phyloP scores from a whole-genome alignment of 35 echinoderm and acorn worm species.

The Acanthaster planci region DNA sequence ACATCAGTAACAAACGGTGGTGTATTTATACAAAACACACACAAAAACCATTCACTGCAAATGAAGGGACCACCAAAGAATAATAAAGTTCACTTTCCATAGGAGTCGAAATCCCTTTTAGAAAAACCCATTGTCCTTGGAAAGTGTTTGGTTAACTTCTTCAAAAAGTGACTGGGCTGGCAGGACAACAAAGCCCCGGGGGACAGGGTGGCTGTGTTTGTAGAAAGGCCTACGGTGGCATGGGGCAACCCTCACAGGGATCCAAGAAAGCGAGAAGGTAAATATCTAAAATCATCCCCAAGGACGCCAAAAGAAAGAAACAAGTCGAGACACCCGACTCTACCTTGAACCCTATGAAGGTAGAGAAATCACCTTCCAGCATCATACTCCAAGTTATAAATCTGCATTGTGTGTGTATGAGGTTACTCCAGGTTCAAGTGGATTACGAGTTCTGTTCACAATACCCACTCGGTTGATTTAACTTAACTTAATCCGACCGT shows the following conservation, averaged over 20 bases:
- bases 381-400: too few relatives aligned
- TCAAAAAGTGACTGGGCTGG: not conserved
- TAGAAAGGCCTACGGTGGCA: not conserved
- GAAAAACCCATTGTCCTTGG: conserved; percentile 7
- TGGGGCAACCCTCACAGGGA: not conserved
- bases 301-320: not conserved
- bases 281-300: not conserved
- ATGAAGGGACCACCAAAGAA: not conserved
- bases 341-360: too few relatives aligned
- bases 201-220: conserved; percentile 4
- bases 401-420: too few relatives aligned
- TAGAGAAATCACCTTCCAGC: too few relatives aligned
- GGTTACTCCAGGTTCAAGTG: too few relatives aligned
- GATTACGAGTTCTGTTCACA: too few relatives aligned
- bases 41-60: not conserved
- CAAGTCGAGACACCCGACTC: too few relatives aligned
- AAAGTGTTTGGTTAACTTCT: conserved; percentile 24
- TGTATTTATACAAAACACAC: too few relatives aligned
- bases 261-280: not conserved
- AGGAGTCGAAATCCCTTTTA: not conserved
- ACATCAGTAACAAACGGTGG: too few relatives aligned
- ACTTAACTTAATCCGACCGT: too few relatives aligned
- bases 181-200: not conserved
- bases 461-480: too few relatives aligned
- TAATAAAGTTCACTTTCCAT: conserved; percentile 6